Evolutionary conservation across 2,888 invertebrate species (phyloP), one percentile per base, ranked within the genome.

Genomic region (Cerastis leucographa): DNA sequence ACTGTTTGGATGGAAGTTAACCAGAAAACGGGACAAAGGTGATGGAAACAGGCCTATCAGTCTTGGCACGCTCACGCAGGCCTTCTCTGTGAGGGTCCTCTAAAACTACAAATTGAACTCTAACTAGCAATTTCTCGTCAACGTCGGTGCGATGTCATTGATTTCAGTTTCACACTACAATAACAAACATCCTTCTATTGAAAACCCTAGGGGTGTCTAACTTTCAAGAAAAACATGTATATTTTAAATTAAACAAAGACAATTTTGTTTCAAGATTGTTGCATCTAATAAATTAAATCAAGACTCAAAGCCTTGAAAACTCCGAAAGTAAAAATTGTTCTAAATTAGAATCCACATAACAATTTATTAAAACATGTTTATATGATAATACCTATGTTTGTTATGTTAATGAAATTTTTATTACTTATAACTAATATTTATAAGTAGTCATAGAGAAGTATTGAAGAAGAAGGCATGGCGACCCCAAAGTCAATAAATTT

Each of bases 111-210:
- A 93, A 93, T 93, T 93, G 93, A 89, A 89, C 89, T 92, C 91
- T 91, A 91, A 93, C 92, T 91, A 91, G 91, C 93, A 91, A 94
- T 94, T 92, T 91, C 92, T 92, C 93, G 92, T 94, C 92, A 93
- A 93, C 93, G 92, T 91, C 92, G 92, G 93, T 92, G 92, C 91
- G 90, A 91, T 91, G 93, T 91, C 93, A 93, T 92, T 94, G 94
- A 94, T 94, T 95, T 94, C 91, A 92, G 93, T 90, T 92, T 93
- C 91, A 86, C 90, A 91, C 92, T 90, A 92, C 93, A 93, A 93
- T 93, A 92, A 93, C 93, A 91, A 91, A 91, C 92, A 92, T 92
- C 93, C 92, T 93, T 92, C 92, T 91, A 93, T 92, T 92, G 88
- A 89, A 89, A 90, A 88, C 80, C 85, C 35, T 75, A 94, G 94